These are phyloP conservation scores for Ptilonorhynchus violaceus DNA, from an alignment of 2,113 vertebrate species.

Conservation along the genomic window DNA sequence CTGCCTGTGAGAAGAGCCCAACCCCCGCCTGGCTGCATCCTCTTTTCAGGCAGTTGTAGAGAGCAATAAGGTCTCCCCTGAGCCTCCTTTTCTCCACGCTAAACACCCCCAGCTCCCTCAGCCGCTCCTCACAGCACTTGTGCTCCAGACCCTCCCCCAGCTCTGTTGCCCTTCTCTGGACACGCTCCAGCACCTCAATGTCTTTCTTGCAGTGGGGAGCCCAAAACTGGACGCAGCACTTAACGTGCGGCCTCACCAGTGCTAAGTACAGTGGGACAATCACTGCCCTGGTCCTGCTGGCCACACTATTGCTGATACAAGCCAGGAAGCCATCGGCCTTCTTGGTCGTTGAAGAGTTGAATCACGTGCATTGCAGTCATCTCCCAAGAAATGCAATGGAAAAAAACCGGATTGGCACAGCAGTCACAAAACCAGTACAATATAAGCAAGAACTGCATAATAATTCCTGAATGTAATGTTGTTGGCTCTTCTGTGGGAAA, in stretches of 20 bases:
- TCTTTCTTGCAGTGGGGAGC: background rate
- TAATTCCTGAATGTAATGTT: rapidly evolving
- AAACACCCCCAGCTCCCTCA: background rate
- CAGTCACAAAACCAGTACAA: rapidly evolving
- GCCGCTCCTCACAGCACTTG: no score
- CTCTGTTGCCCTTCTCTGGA: background rate
- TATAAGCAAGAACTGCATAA: rapidly evolving
- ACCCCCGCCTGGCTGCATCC: no score
- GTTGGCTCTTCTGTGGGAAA: rapidly evolving
- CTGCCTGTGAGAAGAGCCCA: background rate
- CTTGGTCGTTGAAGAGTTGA: no score
- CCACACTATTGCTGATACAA: background rate
- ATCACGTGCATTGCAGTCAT: rapidly evolving
- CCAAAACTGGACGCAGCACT: background rate
- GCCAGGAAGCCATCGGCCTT: background rate
- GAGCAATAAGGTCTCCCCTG: background rate
- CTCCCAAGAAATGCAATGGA: rapidly evolving
- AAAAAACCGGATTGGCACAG: rapidly evolving
- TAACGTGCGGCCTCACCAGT: rapidly evolving
- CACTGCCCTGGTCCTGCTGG: background rate
- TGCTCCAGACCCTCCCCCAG: background rate
- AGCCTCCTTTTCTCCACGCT: background rate
- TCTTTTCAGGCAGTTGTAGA: background rate
- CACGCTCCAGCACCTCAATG: background rate
- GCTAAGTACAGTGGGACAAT: rapidly evolving